These are phyloP conservation scores for Pseudochromis fuscus DNA, from an alignment of 2,797 vertebrate species.

Conservation along the genomic window DNA sequence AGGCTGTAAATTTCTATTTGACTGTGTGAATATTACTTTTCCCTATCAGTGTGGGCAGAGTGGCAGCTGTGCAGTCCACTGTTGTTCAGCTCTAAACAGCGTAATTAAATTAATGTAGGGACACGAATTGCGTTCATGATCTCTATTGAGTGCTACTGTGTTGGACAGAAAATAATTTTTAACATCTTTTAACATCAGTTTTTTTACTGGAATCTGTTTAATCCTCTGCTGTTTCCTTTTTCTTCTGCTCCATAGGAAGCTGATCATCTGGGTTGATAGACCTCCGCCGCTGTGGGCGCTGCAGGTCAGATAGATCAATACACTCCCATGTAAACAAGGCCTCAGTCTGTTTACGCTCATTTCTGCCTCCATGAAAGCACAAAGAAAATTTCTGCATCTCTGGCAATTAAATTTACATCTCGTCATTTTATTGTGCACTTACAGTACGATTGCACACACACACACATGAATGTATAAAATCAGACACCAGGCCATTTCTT, in stretches of 20 bases:
- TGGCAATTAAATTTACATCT: constrained; percentile 1
- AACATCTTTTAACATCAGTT: constrained; percentile 12
- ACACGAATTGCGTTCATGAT: constrained; percentile 21
- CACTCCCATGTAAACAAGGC: constrained; percentile 39
- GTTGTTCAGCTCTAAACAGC: constrained; percentile 33
- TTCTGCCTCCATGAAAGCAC: constrained; percentile 15
- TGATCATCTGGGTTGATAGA: constrained; percentile 91
- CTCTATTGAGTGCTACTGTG: neutral
- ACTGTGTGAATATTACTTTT: constrained; percentile 59
- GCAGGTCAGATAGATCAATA: constrained; percentile 83
- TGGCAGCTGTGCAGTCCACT: constrained; percentile 30
- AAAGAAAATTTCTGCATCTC: neutral
- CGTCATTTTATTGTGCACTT: constrained; percentile 8
- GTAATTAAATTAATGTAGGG: constrained; percentile 39
- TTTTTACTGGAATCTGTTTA: constrained; percentile 9
- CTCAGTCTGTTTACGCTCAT: constrained; percentile 26
- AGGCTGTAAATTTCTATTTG: constrained; percentile 61
- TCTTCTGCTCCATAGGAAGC: constrained; percentile 78
- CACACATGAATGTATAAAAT: constrained; percentile 37
- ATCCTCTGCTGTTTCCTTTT: constrained; percentile 32
- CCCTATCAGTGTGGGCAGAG: constrained; percentile 34
- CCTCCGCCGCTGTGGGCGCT: constrained; percentile 88
- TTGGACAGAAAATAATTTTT: constrained; percentile 2
- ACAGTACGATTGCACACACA: constrained; percentile 20
- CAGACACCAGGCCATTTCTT: constrained; percentile 58